phyloP scores from a whole-genome alignment of 2,797 vertebrate genomes.

The Malurus leucopterus region DNA sequence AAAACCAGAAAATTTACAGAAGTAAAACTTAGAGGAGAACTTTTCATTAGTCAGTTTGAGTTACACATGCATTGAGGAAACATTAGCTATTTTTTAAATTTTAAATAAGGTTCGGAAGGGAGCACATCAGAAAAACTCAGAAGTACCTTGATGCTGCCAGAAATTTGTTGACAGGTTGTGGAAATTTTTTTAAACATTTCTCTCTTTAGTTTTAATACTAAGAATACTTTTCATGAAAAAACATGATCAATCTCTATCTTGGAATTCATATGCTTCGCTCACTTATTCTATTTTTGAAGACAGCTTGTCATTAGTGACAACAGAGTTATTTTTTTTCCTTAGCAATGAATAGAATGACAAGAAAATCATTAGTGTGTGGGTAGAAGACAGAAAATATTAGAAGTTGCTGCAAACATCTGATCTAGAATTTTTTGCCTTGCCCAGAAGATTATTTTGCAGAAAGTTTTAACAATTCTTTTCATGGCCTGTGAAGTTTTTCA shows the following conservation, averaged over 20 bases:
- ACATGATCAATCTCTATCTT: background rate
- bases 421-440: background rate
- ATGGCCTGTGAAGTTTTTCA: background rate
- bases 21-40: background rate
- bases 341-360: constrained; percentile 39
- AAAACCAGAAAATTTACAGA: background rate
- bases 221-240: background rate
- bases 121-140: background rate
- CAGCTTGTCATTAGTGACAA: background rate
- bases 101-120: background rate
- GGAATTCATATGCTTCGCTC: background rate
- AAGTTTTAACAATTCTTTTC: background rate
- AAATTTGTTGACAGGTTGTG: background rate
- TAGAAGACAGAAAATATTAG: background rate
- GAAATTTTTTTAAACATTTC: background rate
- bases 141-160: background rate
- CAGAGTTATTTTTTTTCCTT: constrained; percentile 13
- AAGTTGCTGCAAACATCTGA: background rate
- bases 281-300: background rate
- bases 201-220: background rate
- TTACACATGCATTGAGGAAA: background rate
- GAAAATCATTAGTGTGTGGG: constrained; percentile 29
- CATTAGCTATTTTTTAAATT: background rate
- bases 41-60: background rate
- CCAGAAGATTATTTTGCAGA: background rate